These are phyloP conservation scores for Turritopsis dohrnii DNA, from an alignment of 30 jellyfish, hydroid and myxozoan species.

Conservation along the genomic window DNA sequence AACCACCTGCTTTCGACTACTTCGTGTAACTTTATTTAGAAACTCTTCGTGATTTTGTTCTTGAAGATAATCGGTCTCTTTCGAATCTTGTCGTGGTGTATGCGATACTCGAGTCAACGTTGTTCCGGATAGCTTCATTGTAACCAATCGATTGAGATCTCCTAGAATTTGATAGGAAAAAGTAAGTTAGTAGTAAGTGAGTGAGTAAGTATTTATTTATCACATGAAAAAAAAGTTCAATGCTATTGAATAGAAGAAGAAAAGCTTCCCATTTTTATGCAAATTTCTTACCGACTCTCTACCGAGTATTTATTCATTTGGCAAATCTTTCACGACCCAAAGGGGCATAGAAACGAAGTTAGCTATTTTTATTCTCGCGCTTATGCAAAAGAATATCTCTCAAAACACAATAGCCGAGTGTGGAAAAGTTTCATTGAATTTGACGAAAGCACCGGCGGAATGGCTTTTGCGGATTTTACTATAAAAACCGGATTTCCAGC, in stretches of 20 bases:
- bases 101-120: not conserved
- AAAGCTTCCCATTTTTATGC: too few relatives aligned
- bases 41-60: not conserved
- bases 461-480: too few relatives aligned
- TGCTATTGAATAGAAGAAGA: too few relatives aligned
- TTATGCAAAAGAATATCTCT: not conserved
- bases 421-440: too few relatives aligned
- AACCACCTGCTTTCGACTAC: not conserved
- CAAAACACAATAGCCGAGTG: not conserved
- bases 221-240: too few relatives aligned
- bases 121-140: slow-evolving; percentile 7
- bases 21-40: not conserved
- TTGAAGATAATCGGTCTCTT: not conserved
- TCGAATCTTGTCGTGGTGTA: not conserved
- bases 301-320: too few relatives aligned
- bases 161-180: not conserved
- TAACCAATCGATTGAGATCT: not conserved
- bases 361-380: not conserved
- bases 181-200: too few relatives aligned
- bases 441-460: too few relatives aligned
- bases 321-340: too few relatives aligned
- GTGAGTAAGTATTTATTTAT: too few relatives aligned
- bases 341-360: not conserved
- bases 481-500: not conserved
- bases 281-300: too few relatives aligned